Base-by-base conservation (phyloP, 2,113 vertebrate genomes). In the Falco punctatus region DNA sequence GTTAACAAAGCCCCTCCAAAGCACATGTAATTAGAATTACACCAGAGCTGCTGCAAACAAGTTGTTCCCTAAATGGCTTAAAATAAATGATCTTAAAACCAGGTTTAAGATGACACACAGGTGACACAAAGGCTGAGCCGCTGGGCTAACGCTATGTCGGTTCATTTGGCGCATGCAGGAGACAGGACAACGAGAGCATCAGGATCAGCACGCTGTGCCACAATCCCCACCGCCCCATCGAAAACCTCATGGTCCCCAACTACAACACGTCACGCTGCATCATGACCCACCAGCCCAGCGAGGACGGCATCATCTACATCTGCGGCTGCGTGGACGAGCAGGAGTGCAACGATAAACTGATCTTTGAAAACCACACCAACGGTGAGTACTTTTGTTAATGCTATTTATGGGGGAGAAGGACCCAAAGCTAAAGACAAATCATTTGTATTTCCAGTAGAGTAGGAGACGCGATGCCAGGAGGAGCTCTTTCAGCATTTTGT, bases 331-430 rank as follows among this genome's bases (percentile, higher is more conserved):
- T 97, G 21, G 97, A 98, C 0, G 98, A 98, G 80, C 98, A 99
- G 17, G 99, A 99, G 80, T 99, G 99, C 95, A 99, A 99, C 0
- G 99, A 99, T 95, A 98, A 95, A 33, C 98, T 99, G 22, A 96
- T 99, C 96, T 99, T 99, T 78, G 98, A 99, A 65, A 98, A 98
- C 70, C 97, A 98, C 86, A 97, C 98, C 62, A 98, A 98, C 1
- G 98, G 99, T 99, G 46, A 97, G 97, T 62, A 33, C 28, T 70
- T 48, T 3, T 11, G 14, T 14, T 15, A 3, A 4, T 5, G 61
- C 2, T 15, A 2, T 23, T 70, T 18, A 8, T 3, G 5, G 26
- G 12, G 16, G 46, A 79, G 61, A 62, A 86, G 51, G 30, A 46
- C 13, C 18, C 32, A 6, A 7, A 0, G 2, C 10, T 33, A 16